Evolutionary conservation across 2,888 invertebrate species (phyloP).

Genomic region (Volucella zonaria): DNA sequence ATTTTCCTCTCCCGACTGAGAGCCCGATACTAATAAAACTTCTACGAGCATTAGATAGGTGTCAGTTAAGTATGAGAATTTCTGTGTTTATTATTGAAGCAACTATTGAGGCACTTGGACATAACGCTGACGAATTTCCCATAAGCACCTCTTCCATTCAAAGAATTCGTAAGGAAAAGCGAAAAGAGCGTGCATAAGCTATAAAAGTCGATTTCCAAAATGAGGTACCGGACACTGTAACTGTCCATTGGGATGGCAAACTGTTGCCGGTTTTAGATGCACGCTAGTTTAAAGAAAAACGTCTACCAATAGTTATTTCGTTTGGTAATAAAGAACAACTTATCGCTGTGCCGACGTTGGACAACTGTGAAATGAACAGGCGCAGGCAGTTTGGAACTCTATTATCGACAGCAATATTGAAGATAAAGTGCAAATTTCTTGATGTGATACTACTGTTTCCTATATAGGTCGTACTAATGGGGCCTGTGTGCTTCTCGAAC

Average conservation of each 20-base stretch:
- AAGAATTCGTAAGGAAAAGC: constrained; percentile 71
- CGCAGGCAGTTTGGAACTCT: constrained; percentile 73
- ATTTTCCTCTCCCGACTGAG: too few species aligned
- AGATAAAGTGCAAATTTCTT: constrained; percentile 74
- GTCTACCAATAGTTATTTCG: constrained; percentile 79
- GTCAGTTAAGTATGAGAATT: neutral
- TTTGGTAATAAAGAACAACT: constrained; percentile 75
- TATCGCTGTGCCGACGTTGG: neutral
- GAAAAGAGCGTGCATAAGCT: constrained; percentile 70
- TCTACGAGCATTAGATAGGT: neutral
- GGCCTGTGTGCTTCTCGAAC: too few species aligned
- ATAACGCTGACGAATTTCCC: too few species aligned
- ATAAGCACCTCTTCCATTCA: constrained; percentile 75
- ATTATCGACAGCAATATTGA: constrained; percentile 71
- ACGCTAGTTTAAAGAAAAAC: constrained; percentile 74
- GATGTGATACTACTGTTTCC: constrained; percentile 74
- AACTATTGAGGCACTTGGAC: too few species aligned
- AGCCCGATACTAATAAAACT: too few species aligned
- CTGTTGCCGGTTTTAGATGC: constrained; percentile 75
- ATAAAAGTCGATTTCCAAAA: constrained; percentile 78
- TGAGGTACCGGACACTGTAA: constrained; percentile 75
- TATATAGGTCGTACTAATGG: constrained; percentile 66
- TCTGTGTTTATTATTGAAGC: too few species aligned
- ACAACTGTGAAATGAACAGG: too few species aligned
- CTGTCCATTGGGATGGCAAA: constrained; percentile 77